Evolutionary conservation across 2,113 vertebrate species (phyloP).

Genomic region (Petrocephalus microphthalmus): DNA sequence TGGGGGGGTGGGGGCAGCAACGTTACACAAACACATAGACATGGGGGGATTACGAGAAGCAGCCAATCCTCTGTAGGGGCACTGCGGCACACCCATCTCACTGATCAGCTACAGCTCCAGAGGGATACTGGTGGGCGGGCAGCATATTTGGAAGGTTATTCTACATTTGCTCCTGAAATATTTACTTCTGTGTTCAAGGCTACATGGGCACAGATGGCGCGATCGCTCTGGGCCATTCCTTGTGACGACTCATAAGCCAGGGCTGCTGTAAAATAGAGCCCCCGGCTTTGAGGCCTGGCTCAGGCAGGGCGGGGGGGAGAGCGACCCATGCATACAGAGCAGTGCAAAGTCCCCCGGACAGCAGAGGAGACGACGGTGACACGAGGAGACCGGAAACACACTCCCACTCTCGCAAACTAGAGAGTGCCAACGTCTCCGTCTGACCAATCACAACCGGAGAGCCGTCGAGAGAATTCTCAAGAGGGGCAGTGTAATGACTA

Average conservation of each 20-base stretch:
- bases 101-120: not conserved
- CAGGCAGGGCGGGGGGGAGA: not conserved
- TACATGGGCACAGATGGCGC: not conserved
- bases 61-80: not conserved
- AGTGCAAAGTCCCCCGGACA: not conserved
- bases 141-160: not conserved
- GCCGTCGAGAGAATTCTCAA: not conserved
- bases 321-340: not conserved
- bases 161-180: not conserved
- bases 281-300: not conserved
- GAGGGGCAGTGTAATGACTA: not conserved
- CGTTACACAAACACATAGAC: not conserved
- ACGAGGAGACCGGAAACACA: not conserved
- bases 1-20: not conserved
- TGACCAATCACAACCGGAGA: not conserved
- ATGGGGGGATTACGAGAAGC: not conserved
- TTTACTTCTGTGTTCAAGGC: not conserved
- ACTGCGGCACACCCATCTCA: not conserved
- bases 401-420: not conserved
- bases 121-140: not conserved
- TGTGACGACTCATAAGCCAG: not conserved
- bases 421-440: not conserved
- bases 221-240: not conserved
- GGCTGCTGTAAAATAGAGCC: not conserved
- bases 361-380: not conserved